Evolutionary conservation across 2,797 vertebrate genomes (phyloP).

Genomic region (Spea hammondii): DNA sequence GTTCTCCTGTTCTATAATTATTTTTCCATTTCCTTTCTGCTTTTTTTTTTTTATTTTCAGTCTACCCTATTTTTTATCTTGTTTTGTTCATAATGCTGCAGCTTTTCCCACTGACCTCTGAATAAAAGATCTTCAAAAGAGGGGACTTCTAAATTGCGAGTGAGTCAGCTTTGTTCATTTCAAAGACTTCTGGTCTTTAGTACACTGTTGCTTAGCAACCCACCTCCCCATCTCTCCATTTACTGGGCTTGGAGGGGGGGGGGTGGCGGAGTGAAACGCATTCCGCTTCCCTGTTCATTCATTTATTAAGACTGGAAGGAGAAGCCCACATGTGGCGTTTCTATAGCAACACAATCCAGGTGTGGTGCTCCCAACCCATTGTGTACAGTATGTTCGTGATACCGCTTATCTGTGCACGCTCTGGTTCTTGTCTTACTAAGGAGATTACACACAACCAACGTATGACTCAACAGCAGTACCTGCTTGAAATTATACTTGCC

Average conservation of each 20-base stretch:
- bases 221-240: constrained; percentile 64
- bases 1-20: neutral
- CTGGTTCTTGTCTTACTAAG: neutral
- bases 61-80: constrained; percentile 49
- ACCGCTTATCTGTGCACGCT: neutral
- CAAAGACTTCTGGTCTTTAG: constrained; percentile 64
- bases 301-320: constrained; percentile 61
- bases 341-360: constrained; percentile 60
- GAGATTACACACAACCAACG: neutral
- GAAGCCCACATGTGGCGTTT: constrained; percentile 60
- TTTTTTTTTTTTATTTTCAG: constrained; percentile 26
- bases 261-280: constrained; percentile 54
- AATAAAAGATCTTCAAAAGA: constrained; percentile 58
- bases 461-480: too few species aligned
- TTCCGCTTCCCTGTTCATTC: constrained; percentile 65
- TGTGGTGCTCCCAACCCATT: constrained; percentile 41
- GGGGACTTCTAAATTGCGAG: constrained; percentile 48
- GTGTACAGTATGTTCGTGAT: constrained; percentile 1
- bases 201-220: constrained; percentile 73
- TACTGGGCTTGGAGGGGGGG: constrained; percentile 56
- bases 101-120: constrained; percentile 51
- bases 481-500: too few species aligned
- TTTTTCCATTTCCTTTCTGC: constrained; percentile 26
- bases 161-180: constrained; percentile 68
- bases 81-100: constrained; percentile 56